These are phyloP conservation scores for Todiramphus saurophagus DNA, from an alignment of 2,113 vertebrate species.

Conservation along the genomic window DNA sequence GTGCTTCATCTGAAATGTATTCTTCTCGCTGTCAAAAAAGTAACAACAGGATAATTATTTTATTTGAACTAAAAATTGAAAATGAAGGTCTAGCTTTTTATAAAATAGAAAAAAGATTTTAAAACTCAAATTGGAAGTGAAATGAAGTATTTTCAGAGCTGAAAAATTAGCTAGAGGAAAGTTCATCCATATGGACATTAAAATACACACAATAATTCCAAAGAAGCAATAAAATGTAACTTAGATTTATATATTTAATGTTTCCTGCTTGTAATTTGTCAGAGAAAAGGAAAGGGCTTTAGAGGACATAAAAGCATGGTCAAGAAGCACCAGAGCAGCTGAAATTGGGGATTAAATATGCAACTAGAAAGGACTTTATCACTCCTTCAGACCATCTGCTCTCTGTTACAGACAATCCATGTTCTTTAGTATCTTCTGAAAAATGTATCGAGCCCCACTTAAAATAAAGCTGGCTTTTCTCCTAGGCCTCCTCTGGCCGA, in stretches of 20 bases:
- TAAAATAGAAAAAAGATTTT: slow-evolving; percentile 15
- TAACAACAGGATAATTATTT: slow-evolving; percentile 62
- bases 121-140: slow-evolving; percentile 19
- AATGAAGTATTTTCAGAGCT: neutral
- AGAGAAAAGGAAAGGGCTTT: neutral
- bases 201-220: neutral
- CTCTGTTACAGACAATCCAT: neutral
- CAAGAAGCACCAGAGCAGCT: neutral
- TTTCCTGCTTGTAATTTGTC: neutral
- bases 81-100: slow-evolving; percentile 47
- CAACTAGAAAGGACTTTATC: neutral
- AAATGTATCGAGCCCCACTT: neutral
- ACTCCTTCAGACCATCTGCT: neutral
- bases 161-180: neutral
- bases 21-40: slow-evolving; percentile 59
- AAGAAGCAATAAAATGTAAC: neutral
- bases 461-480: neutral
- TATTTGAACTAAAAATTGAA: slow-evolving; percentile 68
- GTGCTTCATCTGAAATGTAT: slow-evolving; percentile 47
- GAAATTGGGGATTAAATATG: neutral
- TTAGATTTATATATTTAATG: neutral
- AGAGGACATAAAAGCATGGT: neutral
- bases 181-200: neutral
- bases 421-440: neutral
- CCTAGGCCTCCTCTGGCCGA: neutral